Base-by-base conservation (phyloP, 2,888 invertebrate species). In the Drosophila testacea region DNA sequence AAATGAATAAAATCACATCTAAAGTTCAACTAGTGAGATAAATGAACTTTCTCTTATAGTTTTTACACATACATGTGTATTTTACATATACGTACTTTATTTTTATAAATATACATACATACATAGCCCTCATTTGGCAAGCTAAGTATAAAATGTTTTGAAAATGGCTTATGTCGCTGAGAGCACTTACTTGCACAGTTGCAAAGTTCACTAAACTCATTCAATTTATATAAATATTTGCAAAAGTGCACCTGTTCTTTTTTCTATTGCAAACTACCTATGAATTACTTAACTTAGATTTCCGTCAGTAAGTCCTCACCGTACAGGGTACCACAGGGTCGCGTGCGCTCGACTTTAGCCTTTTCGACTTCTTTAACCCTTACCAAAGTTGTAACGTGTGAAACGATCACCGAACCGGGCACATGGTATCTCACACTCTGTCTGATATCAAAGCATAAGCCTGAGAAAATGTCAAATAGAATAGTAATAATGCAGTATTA, bases 61-160 rank as follows among this genome's bases (percentile, higher is more conserved):
- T 22, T 13, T 16, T 22, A 16, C 10, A 50, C 22, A 50, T 10
- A 6, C 28, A 47, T 46, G 4, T 48, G 2, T 48, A 4, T 34
- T 3, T 22, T 22, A 22, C 1, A 22, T 3, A 22, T 22, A 22
- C 22, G 22, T 22, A 22, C 22, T 22, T n/a, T 38, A 51, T 9
- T 9, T 9, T 7, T 6, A 6, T 10, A 36, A 1, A 30, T 34
- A n/a, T 41, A 5, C 0, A 34, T n/a, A 30, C 22, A n/a, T 41
- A 5, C 0, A 34, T n/a, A 32, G 9, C 2, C 13, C 48, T 46
- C 34, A 13, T 34, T 22, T 38, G 9, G 10, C 22, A 38, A 3
- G 41, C 61, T 44, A 46, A 68, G 61, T 73, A 73, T 72, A 71
- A 61, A 55, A 10, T 13, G 13, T 4, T 30, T 13, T 27, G 30